Evolutionary conservation across 2,113 vertebrate species (phyloP).

Genomic region (Mus pahari): DNA sequence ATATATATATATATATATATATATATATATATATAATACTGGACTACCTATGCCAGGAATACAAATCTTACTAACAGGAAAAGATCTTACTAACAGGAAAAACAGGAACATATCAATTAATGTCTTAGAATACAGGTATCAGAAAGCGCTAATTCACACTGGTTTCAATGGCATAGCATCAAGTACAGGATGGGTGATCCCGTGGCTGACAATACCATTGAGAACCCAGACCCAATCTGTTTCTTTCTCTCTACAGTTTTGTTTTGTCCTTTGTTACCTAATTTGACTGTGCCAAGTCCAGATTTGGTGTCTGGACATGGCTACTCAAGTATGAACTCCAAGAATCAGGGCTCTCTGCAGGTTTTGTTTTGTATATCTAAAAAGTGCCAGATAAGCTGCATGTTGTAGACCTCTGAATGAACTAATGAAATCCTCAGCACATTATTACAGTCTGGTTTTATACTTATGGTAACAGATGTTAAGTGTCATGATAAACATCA

Average conservation of each 20-base stretch:
- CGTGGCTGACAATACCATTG: neutral
- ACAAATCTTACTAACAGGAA: neutral
- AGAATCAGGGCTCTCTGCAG: neutral
- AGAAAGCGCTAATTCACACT: neutral
- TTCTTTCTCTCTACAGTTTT: neutral
- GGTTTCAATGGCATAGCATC: neutral
- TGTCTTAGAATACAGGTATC: neutral
- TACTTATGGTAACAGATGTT: neutral
- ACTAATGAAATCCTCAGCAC: neutral
- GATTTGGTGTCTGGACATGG: too few species aligned
- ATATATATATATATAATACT: neutral
- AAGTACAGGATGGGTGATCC: neutral
- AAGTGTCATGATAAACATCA: neutral
- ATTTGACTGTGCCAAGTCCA: neutral
- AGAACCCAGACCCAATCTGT: neutral
- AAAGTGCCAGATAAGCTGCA: neutral
- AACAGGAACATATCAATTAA: neutral
- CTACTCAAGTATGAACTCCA: neutral
- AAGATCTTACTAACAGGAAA: slow-evolving; percentile 3
- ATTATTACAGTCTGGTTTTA: neutral
- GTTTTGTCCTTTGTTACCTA: neutral
- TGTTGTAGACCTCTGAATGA: neutral
- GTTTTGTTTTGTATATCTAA: neutral
- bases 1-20: too few species aligned
- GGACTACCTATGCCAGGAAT: neutral